A percentile compares a stretch with the other conserved stretches of the same genome.
Evolutionary conservation across 1,140 invertebrate species (phyloP).

Genomic region (Cyclargus thomasi): DNA sequence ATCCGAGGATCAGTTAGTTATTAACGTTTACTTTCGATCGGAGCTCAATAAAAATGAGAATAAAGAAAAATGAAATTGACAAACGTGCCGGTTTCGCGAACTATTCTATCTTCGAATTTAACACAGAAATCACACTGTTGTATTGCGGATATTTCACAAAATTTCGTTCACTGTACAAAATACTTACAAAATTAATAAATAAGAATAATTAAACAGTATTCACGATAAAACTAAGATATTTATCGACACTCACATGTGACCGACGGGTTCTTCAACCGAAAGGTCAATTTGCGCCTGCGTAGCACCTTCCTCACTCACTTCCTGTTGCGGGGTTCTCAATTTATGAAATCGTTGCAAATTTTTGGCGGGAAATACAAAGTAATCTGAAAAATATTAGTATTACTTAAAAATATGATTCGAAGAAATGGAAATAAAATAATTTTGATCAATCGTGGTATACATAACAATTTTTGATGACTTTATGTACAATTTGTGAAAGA

Average conservation of each 20-base stretch:
- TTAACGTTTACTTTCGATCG: neutral
- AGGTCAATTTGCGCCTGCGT: slow-evolving; percentile 76
- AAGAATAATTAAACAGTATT: slow-evolving; percentile 60
- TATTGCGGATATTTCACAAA: slow-evolving; percentile 51
- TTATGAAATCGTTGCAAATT: slow-evolving; percentile 43
- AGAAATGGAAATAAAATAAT: neutral
- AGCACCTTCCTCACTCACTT: slow-evolving; percentile 74
- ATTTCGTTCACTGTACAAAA: slow-evolving; percentile 63
- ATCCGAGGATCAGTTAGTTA: neutral
- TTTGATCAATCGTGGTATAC: neutral
- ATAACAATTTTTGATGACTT: slow-evolving; percentile 1
- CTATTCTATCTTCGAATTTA: slow-evolving; percentile 50
- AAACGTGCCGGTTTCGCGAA: slow-evolving; percentile 70
- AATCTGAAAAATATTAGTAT: neutral
- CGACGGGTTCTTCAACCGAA: slow-evolving; percentile 76
- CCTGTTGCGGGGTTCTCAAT: slow-evolving; percentile 73
- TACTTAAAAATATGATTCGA: neutral
- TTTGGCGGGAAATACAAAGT: slow-evolving; percentile 50
- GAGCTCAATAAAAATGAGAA: slow-evolving; percentile 15
- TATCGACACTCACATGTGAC: slow-evolving; percentile 77
- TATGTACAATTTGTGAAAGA: neutral
- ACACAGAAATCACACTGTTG: slow-evolving; percentile 59
- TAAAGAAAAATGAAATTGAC: slow-evolving; percentile 61
- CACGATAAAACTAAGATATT: slow-evolving; percentile 71
- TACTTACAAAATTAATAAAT: slow-evolving; percentile 71